Conservation (phyloP, 2,888 invertebrate species). For the Copidosoma aretas region DNA sequence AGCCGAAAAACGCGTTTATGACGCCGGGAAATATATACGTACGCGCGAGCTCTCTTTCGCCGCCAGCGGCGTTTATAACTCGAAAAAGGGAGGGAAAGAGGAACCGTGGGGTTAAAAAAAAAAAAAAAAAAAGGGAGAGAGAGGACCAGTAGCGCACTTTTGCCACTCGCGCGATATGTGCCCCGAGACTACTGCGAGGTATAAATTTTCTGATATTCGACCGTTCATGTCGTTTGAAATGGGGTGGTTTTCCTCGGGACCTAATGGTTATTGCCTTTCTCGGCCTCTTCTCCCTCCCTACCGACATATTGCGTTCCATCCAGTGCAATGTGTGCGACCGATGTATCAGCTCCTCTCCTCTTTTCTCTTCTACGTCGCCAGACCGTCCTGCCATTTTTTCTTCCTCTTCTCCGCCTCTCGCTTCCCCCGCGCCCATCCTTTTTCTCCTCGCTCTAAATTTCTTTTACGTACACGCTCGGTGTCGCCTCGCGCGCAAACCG, state of each 20-base stretch:
- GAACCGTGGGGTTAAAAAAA: conserved; percentile 23
- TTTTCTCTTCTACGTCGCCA: background rate
- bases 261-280: conserved; percentile 71
- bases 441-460: conserved; percentile 33
- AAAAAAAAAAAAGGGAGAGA: conserved; percentile 9
- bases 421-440: background rate
- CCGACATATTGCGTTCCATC: conserved; percentile 41
- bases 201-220: conserved; percentile 70
- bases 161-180: conserved; percentile 23
- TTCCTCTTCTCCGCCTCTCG: conserved; percentile 8
- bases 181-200: conserved; percentile 49
- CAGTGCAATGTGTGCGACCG: conserved; percentile 45
- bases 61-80: conserved; percentile 27
- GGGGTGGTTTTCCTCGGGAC: conserved; percentile 69
- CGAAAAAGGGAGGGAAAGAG: conserved; percentile 58
- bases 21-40: conserved; percentile 4
- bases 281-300: conserved; percentile 50
- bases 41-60: conserved; percentile 5
- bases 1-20: conserved; percentile 22
- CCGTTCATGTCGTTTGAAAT: conserved; percentile 69
- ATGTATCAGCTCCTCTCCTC: conserved; percentile 28
- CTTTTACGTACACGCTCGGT: background rate
- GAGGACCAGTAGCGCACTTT: conserved; percentile 39
- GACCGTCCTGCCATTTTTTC: conserved; percentile 1
- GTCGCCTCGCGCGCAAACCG: conserved; percentile 1